A percentile compares a stretch with the other conserved stretches of the same genome.
phyloP scores from a whole-genome alignment of 2,888 invertebrate species.

The Adela reaumurella region DNA sequence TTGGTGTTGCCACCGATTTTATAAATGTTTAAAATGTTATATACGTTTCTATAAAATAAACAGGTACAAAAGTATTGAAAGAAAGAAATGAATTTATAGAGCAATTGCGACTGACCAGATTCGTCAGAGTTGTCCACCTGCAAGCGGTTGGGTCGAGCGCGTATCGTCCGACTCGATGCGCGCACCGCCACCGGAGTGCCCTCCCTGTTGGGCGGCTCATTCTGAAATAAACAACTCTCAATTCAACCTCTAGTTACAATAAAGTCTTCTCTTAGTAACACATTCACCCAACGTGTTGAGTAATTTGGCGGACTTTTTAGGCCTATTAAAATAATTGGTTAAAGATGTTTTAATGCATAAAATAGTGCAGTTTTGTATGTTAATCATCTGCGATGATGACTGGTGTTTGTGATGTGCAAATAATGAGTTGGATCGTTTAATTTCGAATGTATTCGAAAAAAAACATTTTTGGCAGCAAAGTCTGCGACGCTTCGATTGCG shows the following conservation, averaged over 20 bases:
- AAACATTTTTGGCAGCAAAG: no score
- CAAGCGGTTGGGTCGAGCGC: conserved; percentile 22
- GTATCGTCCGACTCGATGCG: conserved; percentile 32
- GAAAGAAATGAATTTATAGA: no score
- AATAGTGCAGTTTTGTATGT: no score
- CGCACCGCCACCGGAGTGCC: conserved; percentile 30
- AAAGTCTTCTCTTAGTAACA: no score
- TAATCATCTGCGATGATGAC: no score
- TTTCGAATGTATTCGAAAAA: no score
- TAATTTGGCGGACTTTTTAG: neutral
- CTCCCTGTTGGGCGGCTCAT: conserved; percentile 30
- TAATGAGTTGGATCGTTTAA: no score
- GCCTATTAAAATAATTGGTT: neutral
- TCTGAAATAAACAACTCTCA: conserved; percentile 31
- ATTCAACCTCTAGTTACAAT: no score
- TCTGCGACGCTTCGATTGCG: no score
- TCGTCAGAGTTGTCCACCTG: conserved; percentile 29
- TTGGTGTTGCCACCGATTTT: no score
- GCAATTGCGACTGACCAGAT: conserved; percentile 25
- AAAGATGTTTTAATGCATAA: conserved; percentile 1
- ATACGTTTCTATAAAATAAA: neutral
- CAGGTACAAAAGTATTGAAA: neutral
- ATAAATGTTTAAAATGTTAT: no score
- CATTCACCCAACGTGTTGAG: neutral
- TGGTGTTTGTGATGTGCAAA: no score